Percentiles rank a stretch among this genome's conserved stretches.
Conservation (phyloP, 2,113 vertebrate genomes). For the Garra rufa region DNA sequence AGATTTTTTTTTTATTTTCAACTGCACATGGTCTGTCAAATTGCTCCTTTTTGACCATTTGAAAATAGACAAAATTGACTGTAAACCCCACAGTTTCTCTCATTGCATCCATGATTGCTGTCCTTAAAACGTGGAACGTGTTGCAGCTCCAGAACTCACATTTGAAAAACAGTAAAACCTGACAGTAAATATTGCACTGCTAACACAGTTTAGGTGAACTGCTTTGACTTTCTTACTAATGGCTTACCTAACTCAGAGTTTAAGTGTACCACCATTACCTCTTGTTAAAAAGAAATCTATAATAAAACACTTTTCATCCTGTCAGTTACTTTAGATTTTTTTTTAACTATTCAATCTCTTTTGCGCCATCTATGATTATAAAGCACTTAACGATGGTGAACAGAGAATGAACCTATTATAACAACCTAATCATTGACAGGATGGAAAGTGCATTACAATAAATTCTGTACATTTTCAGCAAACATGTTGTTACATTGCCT, state of each 20-base stretch:
- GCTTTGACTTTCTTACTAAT: conserved; percentile 1
- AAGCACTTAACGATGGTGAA: conserved; percentile 19
- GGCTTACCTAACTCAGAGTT: neutral
- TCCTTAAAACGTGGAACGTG: conserved; percentile 1
- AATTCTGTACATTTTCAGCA: conserved; percentile 17
- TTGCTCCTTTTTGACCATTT: conserved; percentile 28
- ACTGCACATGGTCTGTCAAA: conserved; percentile 21
- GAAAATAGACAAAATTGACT: neutral
- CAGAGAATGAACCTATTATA: neutral
- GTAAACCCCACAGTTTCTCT: neutral
- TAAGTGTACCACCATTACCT: neutral
- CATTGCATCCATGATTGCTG: neutral
- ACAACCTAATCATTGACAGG: conserved; percentile 13
- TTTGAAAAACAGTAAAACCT: conserved; percentile 21
- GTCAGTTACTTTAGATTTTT: neutral
- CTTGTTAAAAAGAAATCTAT: neutral
- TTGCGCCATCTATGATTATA: conserved; percentile 23
- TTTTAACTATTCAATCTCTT: conserved; percentile 2
- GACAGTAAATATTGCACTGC: neutral
- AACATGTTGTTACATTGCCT: conserved; percentile 29
- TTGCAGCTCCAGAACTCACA: neutral
- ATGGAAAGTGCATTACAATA: neutral
- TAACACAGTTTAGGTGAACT: neutral
- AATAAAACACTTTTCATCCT: conserved; percentile 26
- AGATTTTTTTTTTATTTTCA: conserved; percentile 17